Evolutionary conservation across 2,113 vertebrate species (phyloP), one percentile per base, ranked within the genome.

Genomic region (Machaerirhynchus nigripectus): DNA sequence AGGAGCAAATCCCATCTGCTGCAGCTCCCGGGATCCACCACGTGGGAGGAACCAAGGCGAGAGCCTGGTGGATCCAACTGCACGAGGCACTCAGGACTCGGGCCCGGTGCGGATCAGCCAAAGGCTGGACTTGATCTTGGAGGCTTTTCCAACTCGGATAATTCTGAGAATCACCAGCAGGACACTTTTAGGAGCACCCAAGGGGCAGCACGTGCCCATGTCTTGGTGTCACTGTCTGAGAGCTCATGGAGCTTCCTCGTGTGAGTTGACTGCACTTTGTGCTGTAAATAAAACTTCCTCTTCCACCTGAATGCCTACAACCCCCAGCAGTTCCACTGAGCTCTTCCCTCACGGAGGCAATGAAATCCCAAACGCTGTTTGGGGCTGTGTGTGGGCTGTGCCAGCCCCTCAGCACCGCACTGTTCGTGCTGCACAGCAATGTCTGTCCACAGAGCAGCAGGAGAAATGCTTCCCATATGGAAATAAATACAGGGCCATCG

Each of bases 351-450:
- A 3, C 19, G 13, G 56, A n/a, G 42, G 46, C 67, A 69, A 9
- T 2, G 20, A 39, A 76, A 67, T 4, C 2, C 2, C 20, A 46
- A 30, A 11, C 11, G 1, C 6, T 35, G n/a, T n/a, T n/a, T n/a
- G 13, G 59, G 31, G 39, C 52, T 74, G 63, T 8, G 76, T 22
- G 76, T 11, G 47, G 71, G 77, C 67, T 74, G 37, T 55, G 5
- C 13, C 23, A 13, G 69, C 68, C 37, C 35, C 13, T 0, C 22
- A 27, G 49, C 40, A 64, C 59, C 21, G 6, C 2, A 0, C 11
- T 10, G 52, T 39, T 33, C 0, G 0, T 55, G 35, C 67, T 65
- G 60, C 35, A 63, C 53, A 85, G 64, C 31, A 59, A 65, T 2
- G 47, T 33, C 75, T 65, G 2, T 27, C 70, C 57, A 15, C 49